Conservation (phyloP, 1,140 invertebrate genomes). For the Sycophaga agraensis region DNA sequence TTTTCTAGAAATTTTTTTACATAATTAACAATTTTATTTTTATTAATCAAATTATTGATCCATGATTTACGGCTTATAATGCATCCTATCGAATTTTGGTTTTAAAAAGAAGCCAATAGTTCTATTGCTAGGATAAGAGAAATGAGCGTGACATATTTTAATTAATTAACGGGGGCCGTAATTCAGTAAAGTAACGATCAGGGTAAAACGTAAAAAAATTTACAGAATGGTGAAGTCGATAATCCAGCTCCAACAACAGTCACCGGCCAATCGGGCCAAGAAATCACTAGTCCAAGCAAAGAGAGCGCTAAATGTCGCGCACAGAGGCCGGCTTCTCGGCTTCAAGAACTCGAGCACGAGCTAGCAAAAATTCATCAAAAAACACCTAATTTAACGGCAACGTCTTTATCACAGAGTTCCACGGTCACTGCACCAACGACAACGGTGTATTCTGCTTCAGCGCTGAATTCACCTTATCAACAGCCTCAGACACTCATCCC, state of each 20-base stretch:
- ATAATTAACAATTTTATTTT: too few relatives aligned
- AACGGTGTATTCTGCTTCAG: conserved; percentile 25
- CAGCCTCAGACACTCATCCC: conserved; percentile 32
- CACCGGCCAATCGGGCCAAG: conserved; percentile 31
- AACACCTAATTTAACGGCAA: conserved; percentile 32
- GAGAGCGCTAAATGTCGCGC: conserved; percentile 44
- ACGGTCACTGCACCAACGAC: conserved; percentile 43
- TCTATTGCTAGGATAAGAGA: too few relatives aligned
- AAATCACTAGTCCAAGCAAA: conserved; percentile 53
- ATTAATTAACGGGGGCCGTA: too few relatives aligned
- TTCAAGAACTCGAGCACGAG: conserved; percentile 54
- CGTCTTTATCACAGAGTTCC: conserved; percentile 40
- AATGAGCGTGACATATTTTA: too few relatives aligned
- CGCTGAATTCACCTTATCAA: conserved; percentile 33
- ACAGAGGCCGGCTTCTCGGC: conserved; percentile 48
- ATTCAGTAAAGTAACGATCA: too few relatives aligned
- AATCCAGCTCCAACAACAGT: conserved; percentile 46
- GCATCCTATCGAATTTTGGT: too few relatives aligned
- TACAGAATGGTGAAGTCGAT: conserved; percentile 6
- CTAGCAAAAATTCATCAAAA: conserved; percentile 51
- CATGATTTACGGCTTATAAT: too few relatives aligned
- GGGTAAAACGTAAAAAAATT: background rate
- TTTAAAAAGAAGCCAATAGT: too few relatives aligned
- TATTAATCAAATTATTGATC: too few relatives aligned
- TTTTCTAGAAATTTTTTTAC: background rate